Base-by-base conservation (phyloP, 2,797 vertebrate genomes). In the Micrastur ruficollis region DNA sequence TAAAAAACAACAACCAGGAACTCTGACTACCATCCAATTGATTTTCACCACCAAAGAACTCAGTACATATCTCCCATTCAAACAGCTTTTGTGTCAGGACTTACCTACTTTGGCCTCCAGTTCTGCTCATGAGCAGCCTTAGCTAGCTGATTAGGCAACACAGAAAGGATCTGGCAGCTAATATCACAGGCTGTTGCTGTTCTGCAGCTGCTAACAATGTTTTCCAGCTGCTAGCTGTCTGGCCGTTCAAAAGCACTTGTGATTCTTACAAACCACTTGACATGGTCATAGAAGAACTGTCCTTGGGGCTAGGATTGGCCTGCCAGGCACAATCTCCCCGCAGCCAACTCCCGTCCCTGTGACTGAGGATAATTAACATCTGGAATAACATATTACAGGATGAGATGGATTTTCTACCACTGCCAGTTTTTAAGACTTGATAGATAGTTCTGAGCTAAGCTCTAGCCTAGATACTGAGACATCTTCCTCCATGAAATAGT, bases 221-320 rank as follows among this genome's bases (percentile, higher is more conserved):
- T 90, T 92, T 88, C 90, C 95, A 96, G 95, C 78, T 96, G 96
- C 80, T 93, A 59, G 81, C 70, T 89, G 76, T 89, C 91, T 92
- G 90, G 78, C 34, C 42, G 11, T 89, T 96, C 79, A 36, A 74
- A 86, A 91, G 72, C 56, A 82, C 68, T 92, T 93, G 46, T 68
- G 62, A 82, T 70, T 82, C 89, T 89, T 86, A 56, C 40, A 85
- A 88, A 92, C 26, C n/a, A 72, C 87, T 91, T 90, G 75, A 92
- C 5, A 14, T 79, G 50, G 80, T 66, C 10, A 0, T 6, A 81
- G 83, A 87, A 38, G 74, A 62, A 80, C 63, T 70, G 74, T 79
- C 58, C 75, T 76, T 56, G 58, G 27, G 82, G 90, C 49, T 49
- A 89, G 47, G 36, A 27, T 78, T 81, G 62, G 56, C 50, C 80